Evolutionary conservation across 2,797 vertebrate species (phyloP), one percentile per base, ranked within the genome.

Genomic region (Poeciliopsis infans): DNA sequence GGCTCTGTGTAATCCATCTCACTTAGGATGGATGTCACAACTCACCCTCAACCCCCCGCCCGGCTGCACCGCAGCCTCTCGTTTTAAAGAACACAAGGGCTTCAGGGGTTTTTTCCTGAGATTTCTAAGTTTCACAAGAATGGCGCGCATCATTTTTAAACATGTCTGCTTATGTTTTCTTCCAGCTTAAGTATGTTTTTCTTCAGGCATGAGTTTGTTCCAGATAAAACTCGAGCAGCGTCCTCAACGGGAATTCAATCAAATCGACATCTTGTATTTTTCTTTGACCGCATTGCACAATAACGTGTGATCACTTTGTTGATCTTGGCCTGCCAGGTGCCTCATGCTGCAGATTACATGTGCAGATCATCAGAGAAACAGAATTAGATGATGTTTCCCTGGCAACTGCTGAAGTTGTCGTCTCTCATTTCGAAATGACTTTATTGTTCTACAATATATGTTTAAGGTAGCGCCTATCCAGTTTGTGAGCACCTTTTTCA

Each of bases 1-100:
- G 71, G 76, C 77, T 84, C 53, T 61, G 74, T 86, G 91, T 89
- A 89, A 93, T 93, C 89, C 80, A 87, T 94, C 93, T 88, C 86
- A 93, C 87, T 93, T 90, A 90, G 79, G 76, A 90, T 75, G 83
- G 73, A 77, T 88, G 92, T 88, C 90, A 89, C 85, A 89, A 69
- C 68, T 72, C 85, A 78, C 36, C 31, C 64, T 28, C 61, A 36
- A 36, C 80, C 83, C 86, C 61, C 61, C 57, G 55, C 47, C 36
- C 5, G 68, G 5, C 2, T 70, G 68, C 28, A 80, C 86, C 7
- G 18, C 80, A 73, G 89, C 83, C 84, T 7, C 79, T 85, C 83
- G 61, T 79, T 86, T 86, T 80, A 77, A 81, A 82, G 79, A 78
- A 76, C 83, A 73, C 83, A 49, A 85, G 53, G 81, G 73, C 82